Evolutionary conservation across 1,140 invertebrate genomes (phyloP).

Genomic region (Tetramorium parvispinum): DNA sequence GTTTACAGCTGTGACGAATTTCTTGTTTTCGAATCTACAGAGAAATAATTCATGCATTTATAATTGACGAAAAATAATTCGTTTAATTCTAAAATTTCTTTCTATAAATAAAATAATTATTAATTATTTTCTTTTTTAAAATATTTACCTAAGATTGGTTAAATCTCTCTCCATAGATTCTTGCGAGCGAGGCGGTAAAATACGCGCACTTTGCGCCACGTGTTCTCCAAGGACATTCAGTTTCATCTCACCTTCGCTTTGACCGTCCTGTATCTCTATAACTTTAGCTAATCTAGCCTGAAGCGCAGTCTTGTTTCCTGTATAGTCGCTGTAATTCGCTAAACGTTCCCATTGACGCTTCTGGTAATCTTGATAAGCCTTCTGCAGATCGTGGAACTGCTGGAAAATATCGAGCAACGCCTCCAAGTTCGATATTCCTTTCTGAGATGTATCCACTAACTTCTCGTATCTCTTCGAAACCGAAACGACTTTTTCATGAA

Average conservation of each 20-base stretch:
- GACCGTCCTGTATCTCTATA: slow-evolving; percentile 91
- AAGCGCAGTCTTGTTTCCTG: slow-evolving; percentile 92
- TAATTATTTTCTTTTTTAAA: not conserved
- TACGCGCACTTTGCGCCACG: slow-evolving; percentile 88
- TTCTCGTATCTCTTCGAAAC: slow-evolving; percentile 92
- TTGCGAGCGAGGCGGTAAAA: slow-evolving; percentile 90
- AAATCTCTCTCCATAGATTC: slow-evolving; percentile 93
- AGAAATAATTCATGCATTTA: not conserved
- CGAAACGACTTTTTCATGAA: slow-evolving; percentile 89
- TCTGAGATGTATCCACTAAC: slow-evolving; percentile 87
- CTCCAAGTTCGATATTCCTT: slow-evolving; percentile 90
- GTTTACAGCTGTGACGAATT: slow-evolving; percentile 91
- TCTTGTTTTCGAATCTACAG: slow-evolving; percentile 91
- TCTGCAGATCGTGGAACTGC: slow-evolving; percentile 94
- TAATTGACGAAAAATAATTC: not conserved
- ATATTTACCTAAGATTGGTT: slow-evolving; percentile 88
- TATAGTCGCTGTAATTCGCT: slow-evolving; percentile 91
- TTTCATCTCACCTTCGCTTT: slow-evolving; percentile 91
- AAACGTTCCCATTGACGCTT: slow-evolving; percentile 95
- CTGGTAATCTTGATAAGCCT: slow-evolving; percentile 94
- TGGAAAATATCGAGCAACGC: slow-evolving; percentile 92
- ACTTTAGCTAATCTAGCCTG: slow-evolving; percentile 91
- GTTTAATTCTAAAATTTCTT: not conserved
- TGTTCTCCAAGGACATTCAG: slow-evolving; percentile 90
- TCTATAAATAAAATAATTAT: not conserved